Evolutionary conservation across 2,888 invertebrate genomes (phyloP).

Genomic region (Ormyrus thymus): DNA sequence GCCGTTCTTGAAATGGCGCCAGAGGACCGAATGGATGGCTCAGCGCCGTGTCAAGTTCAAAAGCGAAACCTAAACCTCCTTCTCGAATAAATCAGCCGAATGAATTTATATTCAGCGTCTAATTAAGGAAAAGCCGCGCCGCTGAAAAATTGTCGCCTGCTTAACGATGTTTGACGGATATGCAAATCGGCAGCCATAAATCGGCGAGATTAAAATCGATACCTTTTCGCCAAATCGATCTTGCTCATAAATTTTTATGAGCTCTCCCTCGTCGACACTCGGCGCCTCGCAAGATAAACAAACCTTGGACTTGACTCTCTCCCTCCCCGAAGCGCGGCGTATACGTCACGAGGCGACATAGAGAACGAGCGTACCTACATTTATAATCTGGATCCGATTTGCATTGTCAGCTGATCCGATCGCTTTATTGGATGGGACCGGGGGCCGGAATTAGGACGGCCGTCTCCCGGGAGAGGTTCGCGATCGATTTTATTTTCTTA

Average conservation of each 20-base stretch:
- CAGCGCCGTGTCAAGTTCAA: no score
- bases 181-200: no score
- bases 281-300: slow-evolving; percentile 54
- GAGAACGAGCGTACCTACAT: not conserved
- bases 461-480: slow-evolving; percentile 21
- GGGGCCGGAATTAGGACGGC: slow-evolving; percentile 28
- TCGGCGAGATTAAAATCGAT: no score
- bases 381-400: slow-evolving; percentile 40
- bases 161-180: no score
- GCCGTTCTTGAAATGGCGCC: no score
- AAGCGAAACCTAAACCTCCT: no score
- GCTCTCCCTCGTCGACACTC: not conserved
- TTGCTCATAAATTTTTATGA: not conserved
- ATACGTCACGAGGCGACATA: not conserved
- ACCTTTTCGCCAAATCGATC: not conserved
- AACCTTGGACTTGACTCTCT: slow-evolving; percentile 62
- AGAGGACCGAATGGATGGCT: no score
- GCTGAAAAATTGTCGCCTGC: no score
- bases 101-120: no score
- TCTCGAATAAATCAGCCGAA: no score
- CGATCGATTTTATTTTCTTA: slow-evolving; percentile 47
- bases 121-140: no score
- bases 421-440: slow-evolving; percentile 39
- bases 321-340: not conserved
- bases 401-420: slow-evolving; percentile 48